Conservation (phyloP, 2,888 invertebrate species). For the Sarcophaga caerulescens region DNA sequence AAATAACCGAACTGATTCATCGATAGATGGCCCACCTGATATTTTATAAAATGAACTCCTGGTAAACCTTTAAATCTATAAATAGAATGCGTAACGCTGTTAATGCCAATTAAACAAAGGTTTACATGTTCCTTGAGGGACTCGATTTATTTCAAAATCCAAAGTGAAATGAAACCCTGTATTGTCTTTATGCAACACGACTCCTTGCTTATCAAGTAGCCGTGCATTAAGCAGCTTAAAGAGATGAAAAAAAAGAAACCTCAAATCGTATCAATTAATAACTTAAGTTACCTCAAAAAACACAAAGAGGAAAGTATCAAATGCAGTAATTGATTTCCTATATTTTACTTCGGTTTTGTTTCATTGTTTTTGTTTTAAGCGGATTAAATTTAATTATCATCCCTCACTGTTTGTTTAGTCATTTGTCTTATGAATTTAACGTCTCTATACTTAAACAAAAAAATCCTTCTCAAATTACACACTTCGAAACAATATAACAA, state of each 20-base stretch:
- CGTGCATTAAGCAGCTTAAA: too few relatives aligned
- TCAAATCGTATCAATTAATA: slow-evolving; percentile 40
- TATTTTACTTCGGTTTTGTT: slow-evolving; percentile 10
- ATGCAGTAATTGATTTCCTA: slow-evolving; percentile 49
- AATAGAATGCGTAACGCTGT: too few relatives aligned
- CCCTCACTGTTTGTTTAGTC: slow-evolving; percentile 47
- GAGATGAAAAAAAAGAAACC: neutral
- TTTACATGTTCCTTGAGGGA: too few relatives aligned
- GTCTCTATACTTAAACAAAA: slow-evolving; percentile 33
- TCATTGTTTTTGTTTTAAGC: slow-evolving; percentile 31
- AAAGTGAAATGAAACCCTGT: too few relatives aligned
- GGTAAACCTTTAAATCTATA: too few relatives aligned
- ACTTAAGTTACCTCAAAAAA: slow-evolving; percentile 9
- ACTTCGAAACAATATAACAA: slow-evolving; percentile 31
- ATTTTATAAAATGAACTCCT: too few relatives aligned
- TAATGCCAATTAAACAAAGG: too few relatives aligned
- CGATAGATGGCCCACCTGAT: too few relatives aligned
- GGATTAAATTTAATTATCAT: slow-evolving; percentile 61
- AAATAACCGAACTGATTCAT: too few relatives aligned
- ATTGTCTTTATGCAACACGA: neutral
- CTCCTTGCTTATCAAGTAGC: too few relatives aligned
- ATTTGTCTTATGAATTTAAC: slow-evolving; percentile 60
- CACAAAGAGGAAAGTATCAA: slow-evolving; percentile 44
- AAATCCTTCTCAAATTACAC: slow-evolving; percentile 53
- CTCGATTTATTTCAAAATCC: too few relatives aligned